These are phyloP conservation scores for Pandion haliaetus DNA, from an alignment of 2,113 vertebrate species.

Conservation along the genomic window DNA sequence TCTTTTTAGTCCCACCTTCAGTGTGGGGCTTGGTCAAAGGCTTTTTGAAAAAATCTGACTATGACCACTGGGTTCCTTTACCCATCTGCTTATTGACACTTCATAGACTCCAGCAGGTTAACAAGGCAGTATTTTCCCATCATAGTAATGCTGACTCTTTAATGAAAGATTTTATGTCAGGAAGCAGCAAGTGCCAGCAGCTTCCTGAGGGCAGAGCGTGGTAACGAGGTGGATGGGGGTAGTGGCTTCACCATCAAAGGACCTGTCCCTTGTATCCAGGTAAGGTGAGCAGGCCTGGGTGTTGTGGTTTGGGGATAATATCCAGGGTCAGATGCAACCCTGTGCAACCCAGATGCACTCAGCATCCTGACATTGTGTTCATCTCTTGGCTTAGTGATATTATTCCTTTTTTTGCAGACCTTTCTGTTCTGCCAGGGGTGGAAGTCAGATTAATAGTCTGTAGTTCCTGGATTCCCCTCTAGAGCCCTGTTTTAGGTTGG, in stretches of 20 bases:
- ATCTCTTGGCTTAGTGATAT: background rate
- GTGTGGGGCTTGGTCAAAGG: background rate
- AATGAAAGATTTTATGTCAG: background rate
- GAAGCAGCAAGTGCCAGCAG: background rate
- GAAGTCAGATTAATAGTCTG: background rate
- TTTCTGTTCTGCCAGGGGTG: background rate
- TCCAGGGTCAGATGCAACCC: background rate
- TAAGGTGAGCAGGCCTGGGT: background rate
- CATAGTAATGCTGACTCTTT: background rate
- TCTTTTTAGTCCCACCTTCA: background rate
- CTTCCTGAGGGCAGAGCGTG: background rate
- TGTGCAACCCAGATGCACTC: background rate
- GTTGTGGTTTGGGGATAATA: rapidly evolving
- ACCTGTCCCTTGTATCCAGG: background rate
- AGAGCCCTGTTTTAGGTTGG: background rate
- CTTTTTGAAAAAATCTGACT: background rate
- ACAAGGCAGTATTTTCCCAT: background rate
- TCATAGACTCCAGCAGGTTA: background rate
- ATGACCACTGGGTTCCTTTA: background rate
- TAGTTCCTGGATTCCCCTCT: background rate
- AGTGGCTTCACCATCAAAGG: background rate
- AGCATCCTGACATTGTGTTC: background rate
- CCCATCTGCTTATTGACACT: background rate
- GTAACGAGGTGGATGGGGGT: rapidly evolving
- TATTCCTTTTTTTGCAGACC: background rate